Percentiles rank a stretch among this genome's conserved stretches.
Evolutionary conservation across 2,113 vertebrate species (phyloP).

Genomic region (Malurus elegans): DNA sequence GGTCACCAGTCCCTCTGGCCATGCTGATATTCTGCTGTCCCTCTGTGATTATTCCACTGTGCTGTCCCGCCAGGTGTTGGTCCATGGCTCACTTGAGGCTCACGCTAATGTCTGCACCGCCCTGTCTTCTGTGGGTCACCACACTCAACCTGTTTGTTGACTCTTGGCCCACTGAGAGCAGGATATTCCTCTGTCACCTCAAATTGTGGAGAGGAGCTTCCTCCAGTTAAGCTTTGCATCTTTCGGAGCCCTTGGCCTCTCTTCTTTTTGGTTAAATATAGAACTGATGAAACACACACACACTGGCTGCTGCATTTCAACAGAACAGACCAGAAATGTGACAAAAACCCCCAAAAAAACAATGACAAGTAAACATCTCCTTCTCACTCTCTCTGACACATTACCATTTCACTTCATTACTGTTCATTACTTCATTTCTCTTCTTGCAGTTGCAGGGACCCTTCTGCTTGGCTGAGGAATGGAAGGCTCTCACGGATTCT

Average conservation of each 20-base stretch:
- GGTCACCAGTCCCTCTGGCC: background rate
- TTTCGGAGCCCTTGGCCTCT: background rate
- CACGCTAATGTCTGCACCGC: background rate
- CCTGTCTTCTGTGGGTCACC: background rate
- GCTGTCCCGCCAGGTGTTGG: fast-evolving
- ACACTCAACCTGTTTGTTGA: fast-evolving
- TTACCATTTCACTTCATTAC: background rate
- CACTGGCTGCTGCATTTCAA: background rate
- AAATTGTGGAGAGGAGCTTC: background rate
- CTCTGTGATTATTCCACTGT: background rate
- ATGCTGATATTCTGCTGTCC: background rate
- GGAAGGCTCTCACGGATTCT: background rate
- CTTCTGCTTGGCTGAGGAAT: background rate
- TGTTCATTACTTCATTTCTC: background rate
- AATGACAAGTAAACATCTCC: background rate
- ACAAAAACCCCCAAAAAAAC: fast-evolving
- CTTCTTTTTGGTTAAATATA: background rate
- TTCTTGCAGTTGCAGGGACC: background rate
- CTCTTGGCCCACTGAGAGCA: background rate
- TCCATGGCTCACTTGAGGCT: background rate
- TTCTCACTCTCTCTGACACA: background rate
- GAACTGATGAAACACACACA: background rate
- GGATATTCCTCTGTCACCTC: fast-evolving
- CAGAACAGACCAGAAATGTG: background rate
- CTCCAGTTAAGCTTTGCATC: background rate